Conservation (phyloP, 1,140 invertebrate species). For the Cydia fagiglandana region DNA sequence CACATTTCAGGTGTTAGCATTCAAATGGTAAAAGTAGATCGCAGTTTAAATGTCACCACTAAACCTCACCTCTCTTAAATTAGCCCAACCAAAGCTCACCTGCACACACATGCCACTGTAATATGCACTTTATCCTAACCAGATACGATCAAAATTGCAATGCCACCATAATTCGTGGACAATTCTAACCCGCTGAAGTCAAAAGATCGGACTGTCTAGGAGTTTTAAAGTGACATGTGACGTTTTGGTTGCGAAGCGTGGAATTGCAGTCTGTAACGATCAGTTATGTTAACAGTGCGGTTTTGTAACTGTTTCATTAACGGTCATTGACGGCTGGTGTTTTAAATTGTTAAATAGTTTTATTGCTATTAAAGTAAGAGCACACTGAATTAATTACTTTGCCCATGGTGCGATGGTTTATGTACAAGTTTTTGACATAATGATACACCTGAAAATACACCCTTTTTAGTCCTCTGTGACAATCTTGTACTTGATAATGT, state of each 20-base stretch:
- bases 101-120: not conserved
- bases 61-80: slow-evolving; percentile 1
- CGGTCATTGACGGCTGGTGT: not conserved
- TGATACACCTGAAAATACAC: no score
- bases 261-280: slow-evolving; percentile 6
- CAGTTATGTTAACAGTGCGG: slow-evolving; percentile 7
- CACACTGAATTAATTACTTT: no score
- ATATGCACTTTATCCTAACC: not conserved
- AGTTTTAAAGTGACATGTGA: not conserved
- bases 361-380: not conserved
- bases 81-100: slow-evolving; percentile 13
- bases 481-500: no score
- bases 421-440: no score
- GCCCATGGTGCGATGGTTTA: no score
- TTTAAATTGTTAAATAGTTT: not conserved
- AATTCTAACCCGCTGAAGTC: not conserved
- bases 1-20: not conserved
- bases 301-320: slow-evolving; percentile 7
- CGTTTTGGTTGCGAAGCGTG: not conserved
- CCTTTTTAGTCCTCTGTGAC: no score
- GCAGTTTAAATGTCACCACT: not conserved
- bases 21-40: not conserved
- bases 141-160: not conserved
- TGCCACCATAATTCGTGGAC: not conserved
- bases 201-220: not conserved